Evolutionary conservation across 2,113 vertebrate genomes (phyloP).

Genomic region (Otis tarda): DNA sequence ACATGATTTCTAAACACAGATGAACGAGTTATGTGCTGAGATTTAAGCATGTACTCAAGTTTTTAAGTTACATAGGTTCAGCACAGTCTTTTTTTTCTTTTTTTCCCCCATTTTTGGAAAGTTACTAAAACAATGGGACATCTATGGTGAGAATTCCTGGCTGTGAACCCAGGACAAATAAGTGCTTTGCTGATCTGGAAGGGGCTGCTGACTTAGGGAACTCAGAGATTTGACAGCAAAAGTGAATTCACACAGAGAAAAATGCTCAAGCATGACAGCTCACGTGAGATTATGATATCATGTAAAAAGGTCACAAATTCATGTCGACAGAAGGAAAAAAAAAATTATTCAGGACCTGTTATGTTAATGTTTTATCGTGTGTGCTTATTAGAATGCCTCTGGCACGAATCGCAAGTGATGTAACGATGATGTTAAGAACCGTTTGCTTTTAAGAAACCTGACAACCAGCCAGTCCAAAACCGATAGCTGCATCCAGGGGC

Average conservation of each 20-base stretch:
- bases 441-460: neutral
- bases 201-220: neutral
- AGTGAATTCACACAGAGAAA: neutral
- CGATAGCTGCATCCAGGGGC: neutral
- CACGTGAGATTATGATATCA: neutral
- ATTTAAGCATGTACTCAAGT: neutral
- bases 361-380: neutral
- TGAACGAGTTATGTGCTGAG: accelerated
- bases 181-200: neutral
- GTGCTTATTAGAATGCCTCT: neutral
- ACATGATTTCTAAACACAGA: neutral
- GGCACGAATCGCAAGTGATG: neutral
- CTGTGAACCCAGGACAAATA: neutral
- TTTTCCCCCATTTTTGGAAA: neutral
- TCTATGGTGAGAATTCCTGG: neutral
- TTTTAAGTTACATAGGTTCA: neutral
- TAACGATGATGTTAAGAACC: neutral
- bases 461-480: neutral
- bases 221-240: neutral
- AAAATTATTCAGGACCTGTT: neutral
- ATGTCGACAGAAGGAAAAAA: neutral
- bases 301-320: neutral
- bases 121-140: neutral
- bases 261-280: neutral
- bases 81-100: neutral